These are phyloP conservation scores for Strigamia maritima DNA, from an alignment of 2,888 invertebrate genomes.

Conservation along the genomic window DNA sequence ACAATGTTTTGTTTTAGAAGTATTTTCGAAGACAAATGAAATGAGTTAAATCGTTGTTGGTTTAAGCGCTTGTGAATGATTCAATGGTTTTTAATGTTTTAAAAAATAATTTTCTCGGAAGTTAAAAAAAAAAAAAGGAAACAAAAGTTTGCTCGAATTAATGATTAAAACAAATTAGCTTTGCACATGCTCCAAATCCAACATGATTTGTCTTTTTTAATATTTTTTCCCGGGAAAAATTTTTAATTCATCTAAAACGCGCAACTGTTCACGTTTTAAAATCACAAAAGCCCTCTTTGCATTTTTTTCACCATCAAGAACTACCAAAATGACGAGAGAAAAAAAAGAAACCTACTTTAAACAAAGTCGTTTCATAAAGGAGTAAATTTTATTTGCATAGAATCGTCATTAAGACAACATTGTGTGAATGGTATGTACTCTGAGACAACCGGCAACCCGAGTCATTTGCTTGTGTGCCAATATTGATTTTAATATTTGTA, in stretches of 20 bases:
- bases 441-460: slow-evolving; percentile 21
- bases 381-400: slow-evolving; percentile 29
- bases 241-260: slow-evolving; percentile 15
- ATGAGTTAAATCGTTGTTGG: not conserved
- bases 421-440: slow-evolving; percentile 24
- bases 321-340: not conserved
- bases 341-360: slow-evolving; percentile 19
- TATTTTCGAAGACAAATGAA: not conserved
- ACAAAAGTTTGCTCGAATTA: slow-evolving; percentile 27
- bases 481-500: slow-evolving; percentile 29
- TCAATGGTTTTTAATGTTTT: slow-evolving; percentile 6
- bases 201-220: not conserved
- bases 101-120: not conserved
- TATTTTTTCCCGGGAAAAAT: not conserved
- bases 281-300: slow-evolving; percentile 6
- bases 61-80: slow-evolving; percentile 24
- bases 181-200: slow-evolving; percentile 22
- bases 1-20: not conserved
- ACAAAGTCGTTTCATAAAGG: slow-evolving; percentile 27
- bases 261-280: slow-evolving; percentile 21
- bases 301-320: slow-evolving; percentile 10
- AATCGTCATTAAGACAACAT: slow-evolving; percentile 29
- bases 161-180: slow-evolving; percentile 29
- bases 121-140: not conserved
- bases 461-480: slow-evolving; percentile 29